These are phyloP conservation scores for Tiliacea aurago DNA, from an alignment of 2,888 invertebrate genomes.

Conservation along the genomic window DNA sequence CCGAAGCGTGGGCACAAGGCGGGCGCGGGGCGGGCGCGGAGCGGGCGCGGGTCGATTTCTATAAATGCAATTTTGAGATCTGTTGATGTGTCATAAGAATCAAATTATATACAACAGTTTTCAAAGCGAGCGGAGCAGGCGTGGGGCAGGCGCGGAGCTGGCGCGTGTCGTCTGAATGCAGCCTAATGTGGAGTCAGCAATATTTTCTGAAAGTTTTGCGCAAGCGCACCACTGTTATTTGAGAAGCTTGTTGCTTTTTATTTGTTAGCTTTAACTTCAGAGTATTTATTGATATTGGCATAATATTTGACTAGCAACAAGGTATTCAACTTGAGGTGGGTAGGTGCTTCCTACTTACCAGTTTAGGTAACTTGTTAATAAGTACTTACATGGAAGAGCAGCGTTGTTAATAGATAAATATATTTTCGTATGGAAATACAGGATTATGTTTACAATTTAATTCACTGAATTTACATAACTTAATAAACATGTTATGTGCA, in stretches of 20 bases:
- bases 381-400: slow-evolving; percentile 6
- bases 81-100: no score
- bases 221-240: slow-evolving; percentile 46
- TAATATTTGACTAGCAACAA: slow-evolving; percentile 50
- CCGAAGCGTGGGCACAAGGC: no score
- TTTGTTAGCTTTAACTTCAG: slow-evolving; percentile 53
- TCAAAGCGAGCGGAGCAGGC: no score
- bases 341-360: slow-evolving; percentile 36
- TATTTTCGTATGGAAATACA: slow-evolving; percentile 39
- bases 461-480: slow-evolving; percentile 27
- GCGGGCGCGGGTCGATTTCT: no score
- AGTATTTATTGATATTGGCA: slow-evolving; percentile 50
- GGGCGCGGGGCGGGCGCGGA: no score
- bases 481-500: slow-evolving; percentile 33
- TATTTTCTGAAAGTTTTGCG: slow-evolving; percentile 52
- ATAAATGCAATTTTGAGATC: no score
- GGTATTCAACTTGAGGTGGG: slow-evolving; percentile 18
- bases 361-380: slow-evolving; percentile 36
- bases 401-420: slow-evolving; percentile 28
- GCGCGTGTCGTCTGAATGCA: no score
- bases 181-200: slow-evolving; percentile 42
- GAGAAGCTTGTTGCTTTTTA: slow-evolving; percentile 40
- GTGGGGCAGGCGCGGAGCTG: no score
- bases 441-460: slow-evolving; percentile 47
- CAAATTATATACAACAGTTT: no score